These are phyloP conservation scores for Thymelicus acteon DNA, from an alignment of 2,888 invertebrate species.

Conservation along the genomic window DNA sequence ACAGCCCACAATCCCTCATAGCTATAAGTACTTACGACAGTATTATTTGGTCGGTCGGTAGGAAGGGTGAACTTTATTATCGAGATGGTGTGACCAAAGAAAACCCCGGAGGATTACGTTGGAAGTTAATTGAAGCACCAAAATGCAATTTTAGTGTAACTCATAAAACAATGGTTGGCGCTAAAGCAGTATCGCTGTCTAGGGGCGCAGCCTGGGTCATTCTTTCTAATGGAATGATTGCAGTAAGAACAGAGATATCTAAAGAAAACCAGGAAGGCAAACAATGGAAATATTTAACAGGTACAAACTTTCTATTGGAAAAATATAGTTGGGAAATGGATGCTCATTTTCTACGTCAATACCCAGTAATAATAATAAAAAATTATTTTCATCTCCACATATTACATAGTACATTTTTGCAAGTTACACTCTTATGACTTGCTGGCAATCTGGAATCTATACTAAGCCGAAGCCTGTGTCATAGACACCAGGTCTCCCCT, in stretches of 20 bases:
- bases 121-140: constrained; percentile 91
- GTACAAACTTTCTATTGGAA: constrained; percentile 47
- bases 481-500: no score
- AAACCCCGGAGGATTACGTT: constrained; percentile 87
- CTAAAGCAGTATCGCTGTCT: constrained; percentile 91
- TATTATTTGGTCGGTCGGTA: constrained; percentile 93
- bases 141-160: constrained; percentile 62
- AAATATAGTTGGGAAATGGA: no score
- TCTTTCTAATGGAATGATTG: constrained; percentile 89
- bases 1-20: constrained; percentile 91
- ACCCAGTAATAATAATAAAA: no score
- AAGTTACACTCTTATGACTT: no score
- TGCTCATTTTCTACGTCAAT: no score
- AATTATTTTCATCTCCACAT: no score
- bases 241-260: constrained; percentile 91
- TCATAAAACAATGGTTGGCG: constrained; percentile 68
- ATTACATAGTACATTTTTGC: no score
- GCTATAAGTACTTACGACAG: constrained; percentile 90
- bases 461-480: no score
- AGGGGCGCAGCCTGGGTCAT: constrained; percentile 91
- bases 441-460: no score
- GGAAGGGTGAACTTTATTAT: constrained; percentile 93
- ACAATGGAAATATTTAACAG: constrained; percentile 89
- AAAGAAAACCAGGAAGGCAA: constrained; percentile 92
- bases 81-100: constrained; percentile 89